Conservation (phyloP, 2,797 vertebrate species). For the Coregonus suidteri region DNA sequence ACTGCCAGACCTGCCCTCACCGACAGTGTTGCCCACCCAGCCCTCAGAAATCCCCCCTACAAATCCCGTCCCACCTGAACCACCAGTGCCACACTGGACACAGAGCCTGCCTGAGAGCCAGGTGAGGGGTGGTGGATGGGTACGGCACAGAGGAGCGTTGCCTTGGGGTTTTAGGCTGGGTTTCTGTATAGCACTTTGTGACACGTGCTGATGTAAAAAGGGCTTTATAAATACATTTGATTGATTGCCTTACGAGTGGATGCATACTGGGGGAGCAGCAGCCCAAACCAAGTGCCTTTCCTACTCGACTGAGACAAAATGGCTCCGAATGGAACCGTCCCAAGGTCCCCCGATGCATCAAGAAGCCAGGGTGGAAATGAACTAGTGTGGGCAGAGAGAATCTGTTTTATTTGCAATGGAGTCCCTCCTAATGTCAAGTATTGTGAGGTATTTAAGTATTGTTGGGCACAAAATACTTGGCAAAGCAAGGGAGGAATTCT, state of each 20-base stretch:
- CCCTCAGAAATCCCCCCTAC: constrained; percentile 14
- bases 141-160: constrained; percentile 46
- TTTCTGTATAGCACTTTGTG: too few relatives aligned
- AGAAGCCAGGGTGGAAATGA: constrained; percentile 16
- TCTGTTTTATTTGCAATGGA: not conserved
- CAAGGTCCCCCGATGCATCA: constrained; percentile 27
- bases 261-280: constrained; percentile 40
- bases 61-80: constrained; percentile 28
- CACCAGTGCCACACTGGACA: constrained; percentile 27
- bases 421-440: constrained; percentile 2
- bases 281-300: constrained; percentile 74
- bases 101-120: constrained; percentile 47
- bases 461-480: not conserved
- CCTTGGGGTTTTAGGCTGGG: not conserved
- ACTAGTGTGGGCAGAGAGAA: constrained; percentile 36
- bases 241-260: constrained; percentile 44
- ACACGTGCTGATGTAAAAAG: too few relatives aligned
- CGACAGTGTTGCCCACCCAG: constrained; percentile 13
- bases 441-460: constrained; percentile 2
- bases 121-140: constrained; percentile 26
- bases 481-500: not conserved
- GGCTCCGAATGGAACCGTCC: constrained; percentile 43
- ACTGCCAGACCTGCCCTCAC: constrained; percentile 25
- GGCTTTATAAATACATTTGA: too few relatives aligned
- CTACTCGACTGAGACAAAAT: constrained; percentile 42